Percentiles rank a stretch among this genome's conserved stretches.
Evolutionary conservation across 2,113 vertebrate species (phyloP).

Genomic region (Urocynchramus pylzowi): DNA sequence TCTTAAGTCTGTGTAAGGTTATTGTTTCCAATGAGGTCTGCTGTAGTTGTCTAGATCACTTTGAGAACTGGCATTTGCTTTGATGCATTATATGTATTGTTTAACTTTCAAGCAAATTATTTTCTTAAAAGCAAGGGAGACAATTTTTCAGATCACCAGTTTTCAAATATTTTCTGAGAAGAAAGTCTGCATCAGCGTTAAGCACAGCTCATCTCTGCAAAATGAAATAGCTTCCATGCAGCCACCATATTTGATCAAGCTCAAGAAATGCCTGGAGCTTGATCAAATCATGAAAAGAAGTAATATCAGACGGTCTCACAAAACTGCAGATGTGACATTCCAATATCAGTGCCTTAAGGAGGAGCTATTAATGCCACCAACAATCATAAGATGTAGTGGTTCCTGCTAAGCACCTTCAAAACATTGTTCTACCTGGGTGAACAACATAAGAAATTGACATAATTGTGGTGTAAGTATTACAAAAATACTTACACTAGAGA

Average conservation of each 20-base stretch:
- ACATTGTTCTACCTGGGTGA: neutral
- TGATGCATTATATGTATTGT: neutral
- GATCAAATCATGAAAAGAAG: too few relatives aligned
- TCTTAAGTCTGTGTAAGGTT: neutral
- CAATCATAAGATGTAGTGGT: neutral
- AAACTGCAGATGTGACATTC: neutral
- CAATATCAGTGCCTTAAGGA: neutral
- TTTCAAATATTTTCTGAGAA: constrained; percentile 22
- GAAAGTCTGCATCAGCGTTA: neutral
- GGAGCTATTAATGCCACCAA: neutral
- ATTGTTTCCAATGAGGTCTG: neutral
- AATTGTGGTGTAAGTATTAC: neutral
- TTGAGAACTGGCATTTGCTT: neutral
- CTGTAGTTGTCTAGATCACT: neutral
- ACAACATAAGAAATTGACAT: neutral
- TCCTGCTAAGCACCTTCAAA: neutral
- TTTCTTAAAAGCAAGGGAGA: neutral
- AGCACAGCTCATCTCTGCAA: constrained; percentile 9
- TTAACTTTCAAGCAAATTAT: neutral
- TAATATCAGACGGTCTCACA: neutral
- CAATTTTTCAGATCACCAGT: neutral
- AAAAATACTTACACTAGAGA: neutral
- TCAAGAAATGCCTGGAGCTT: neutral
- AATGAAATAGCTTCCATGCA: neutral
- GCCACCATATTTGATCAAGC: neutral